Percentiles rank a stretch among this genome's conserved stretches.
phyloP scores from a whole-genome alignment of 1,140 invertebrate species.

The Musca domestica region DNA sequence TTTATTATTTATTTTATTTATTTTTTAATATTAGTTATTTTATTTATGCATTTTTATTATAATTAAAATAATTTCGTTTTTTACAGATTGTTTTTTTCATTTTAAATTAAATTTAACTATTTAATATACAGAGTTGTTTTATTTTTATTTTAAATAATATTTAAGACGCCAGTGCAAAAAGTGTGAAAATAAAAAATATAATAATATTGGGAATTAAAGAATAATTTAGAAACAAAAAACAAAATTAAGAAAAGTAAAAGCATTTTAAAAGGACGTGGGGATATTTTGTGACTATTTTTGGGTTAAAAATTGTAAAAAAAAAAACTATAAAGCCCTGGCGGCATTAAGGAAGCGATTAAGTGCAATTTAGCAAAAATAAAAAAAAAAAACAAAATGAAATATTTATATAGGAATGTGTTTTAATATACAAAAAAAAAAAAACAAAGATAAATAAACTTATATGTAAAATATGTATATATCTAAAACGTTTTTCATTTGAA shows the following conservation, averaged over 20 bases:
- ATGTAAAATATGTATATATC: slow-evolving; percentile 19
- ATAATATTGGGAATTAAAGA: slow-evolving; percentile 25
- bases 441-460: slow-evolving; percentile 7
- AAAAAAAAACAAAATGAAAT: too few species aligned
- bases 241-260: slow-evolving; percentile 16
- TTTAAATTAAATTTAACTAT: slow-evolving; percentile 54
- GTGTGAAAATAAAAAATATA: slow-evolving; percentile 27
- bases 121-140: slow-evolving; percentile 39
- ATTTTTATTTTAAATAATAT: background rate
- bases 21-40: slow-evolving; percentile 51
- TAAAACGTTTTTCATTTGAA: slow-evolving; percentile 19
- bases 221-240: slow-evolving; percentile 19
- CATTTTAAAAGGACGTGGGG: background rate
- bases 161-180: slow-evolving; percentile 51
- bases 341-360: background rate
- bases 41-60: slow-evolving; percentile 43
- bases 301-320: too few species aligned
- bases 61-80: slow-evolving; percentile 39
- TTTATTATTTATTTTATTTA: slow-evolving; percentile 39
- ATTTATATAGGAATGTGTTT: slow-evolving; percentile 4
- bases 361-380: slow-evolving; percentile 13
- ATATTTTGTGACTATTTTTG: background rate
- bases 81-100: slow-evolving; percentile 17
- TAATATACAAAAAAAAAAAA: slow-evolving; percentile 9
- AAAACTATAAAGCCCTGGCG: background rate